Conservation (phyloP, 1,140 invertebrate species). For the Spodoptera frugiperda region DNA sequence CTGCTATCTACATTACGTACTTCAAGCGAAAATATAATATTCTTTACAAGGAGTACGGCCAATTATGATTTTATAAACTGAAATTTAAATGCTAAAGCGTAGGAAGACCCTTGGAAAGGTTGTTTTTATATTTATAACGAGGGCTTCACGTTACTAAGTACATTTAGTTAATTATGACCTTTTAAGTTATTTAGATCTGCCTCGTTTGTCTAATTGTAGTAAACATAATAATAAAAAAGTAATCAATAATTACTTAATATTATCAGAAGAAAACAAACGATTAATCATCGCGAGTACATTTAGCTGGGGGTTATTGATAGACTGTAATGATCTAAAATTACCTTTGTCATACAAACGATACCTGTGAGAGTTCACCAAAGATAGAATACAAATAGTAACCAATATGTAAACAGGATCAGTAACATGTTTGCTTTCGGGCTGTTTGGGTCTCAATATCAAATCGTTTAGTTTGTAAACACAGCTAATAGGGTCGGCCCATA, state of each 20-base stretch:
- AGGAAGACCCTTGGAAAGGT: conserved; percentile 7
- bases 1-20: no score
- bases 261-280: no score
- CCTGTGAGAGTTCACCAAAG: not conserved
- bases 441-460: conserved; percentile 28
- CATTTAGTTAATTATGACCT: conserved; percentile 7
- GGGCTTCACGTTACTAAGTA: not conserved
- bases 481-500: conserved; percentile 16
- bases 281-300: not conserved
- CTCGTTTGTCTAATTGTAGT: no score
- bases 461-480: conserved; percentile 28
- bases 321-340: not conserved
- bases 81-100: conserved; percentile 15
- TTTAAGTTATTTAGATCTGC: conserved; percentile 4
- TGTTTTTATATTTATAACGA: conserved; percentile 28
- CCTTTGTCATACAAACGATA: not conserved
- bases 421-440: conserved; percentile 15
- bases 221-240: no score
- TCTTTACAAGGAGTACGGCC: not conserved
- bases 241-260: no score
- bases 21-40: no score
- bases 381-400: conserved; percentile 6
- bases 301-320: not conserved
- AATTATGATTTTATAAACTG: conserved; percentile 28
- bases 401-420: conserved; percentile 26